These are phyloP conservation scores for Acleris laterana DNA, from an alignment of 2,888 invertebrate species.

Conservation along the genomic window DNA sequence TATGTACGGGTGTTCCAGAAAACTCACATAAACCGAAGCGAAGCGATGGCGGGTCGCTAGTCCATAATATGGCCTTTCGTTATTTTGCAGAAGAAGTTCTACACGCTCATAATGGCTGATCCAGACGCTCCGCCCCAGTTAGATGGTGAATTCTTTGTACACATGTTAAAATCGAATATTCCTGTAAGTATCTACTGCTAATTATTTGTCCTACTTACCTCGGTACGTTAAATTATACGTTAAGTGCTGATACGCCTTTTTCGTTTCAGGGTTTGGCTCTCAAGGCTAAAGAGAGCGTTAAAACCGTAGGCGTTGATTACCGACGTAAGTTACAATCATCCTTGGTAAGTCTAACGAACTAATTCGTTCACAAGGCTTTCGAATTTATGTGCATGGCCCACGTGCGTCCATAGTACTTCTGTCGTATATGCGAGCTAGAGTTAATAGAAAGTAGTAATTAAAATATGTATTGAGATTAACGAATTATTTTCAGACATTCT, in stretches of 20 bases:
- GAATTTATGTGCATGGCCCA: too few species aligned
- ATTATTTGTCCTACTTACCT: not conserved
- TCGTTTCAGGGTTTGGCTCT: conserved; percentile 68
- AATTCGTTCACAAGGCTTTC: too few species aligned
- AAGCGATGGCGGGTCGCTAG: too few species aligned
- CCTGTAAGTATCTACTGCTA: conserved; percentile 61
- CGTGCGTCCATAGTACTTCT: too few species aligned
- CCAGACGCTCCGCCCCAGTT: conserved; percentile 76
- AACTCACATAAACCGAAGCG: too few species aligned
- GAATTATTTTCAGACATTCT: too few species aligned
- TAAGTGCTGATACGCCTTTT: not conserved
- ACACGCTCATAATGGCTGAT: conserved; percentile 76
- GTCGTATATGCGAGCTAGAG: too few species aligned
- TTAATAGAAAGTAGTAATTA: too few species aligned
- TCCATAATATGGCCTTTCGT: too few species aligned
- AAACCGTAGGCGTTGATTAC: conserved; percentile 74
- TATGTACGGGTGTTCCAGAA: too few species aligned
- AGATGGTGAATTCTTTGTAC: conserved; percentile 76
- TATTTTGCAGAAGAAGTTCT: conserved; percentile 74
- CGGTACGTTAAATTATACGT: not conserved
- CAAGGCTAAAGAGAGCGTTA: conserved; percentile 66
- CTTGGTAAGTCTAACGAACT: not conserved
- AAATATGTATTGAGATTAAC: too few species aligned
- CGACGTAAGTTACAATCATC: conserved; percentile 56
- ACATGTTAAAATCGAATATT: conserved; percentile 79